phyloP scores from a whole-genome alignment of 2,113 vertebrate species.

The Calidris pygmaea region DNA sequence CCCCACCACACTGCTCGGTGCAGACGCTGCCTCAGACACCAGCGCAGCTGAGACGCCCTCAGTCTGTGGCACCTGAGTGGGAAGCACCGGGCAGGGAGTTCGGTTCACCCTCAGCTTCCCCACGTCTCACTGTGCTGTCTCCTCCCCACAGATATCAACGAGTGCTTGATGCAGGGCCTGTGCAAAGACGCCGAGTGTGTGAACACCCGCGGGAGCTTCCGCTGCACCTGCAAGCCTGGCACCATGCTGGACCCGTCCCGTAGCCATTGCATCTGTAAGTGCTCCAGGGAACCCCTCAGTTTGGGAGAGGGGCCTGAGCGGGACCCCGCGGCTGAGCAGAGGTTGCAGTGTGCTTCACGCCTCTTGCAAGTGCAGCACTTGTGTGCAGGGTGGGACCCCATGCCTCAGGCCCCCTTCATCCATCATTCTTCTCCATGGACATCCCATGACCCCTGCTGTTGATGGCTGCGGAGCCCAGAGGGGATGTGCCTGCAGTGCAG shows the following conservation, averaged over 20 bases:
- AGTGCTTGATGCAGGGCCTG: constrained; percentile 85
- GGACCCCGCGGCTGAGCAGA: neutral
- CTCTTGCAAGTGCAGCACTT: neutral
- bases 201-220: constrained; percentile 93
- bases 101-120: neutral
- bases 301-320: neutral
- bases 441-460: neutral
- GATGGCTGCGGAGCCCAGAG: neutral
- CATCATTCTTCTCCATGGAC: neutral
- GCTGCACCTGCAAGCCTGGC: constrained; percentile 87
- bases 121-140: neutral
- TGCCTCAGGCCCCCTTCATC: neutral
- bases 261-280: constrained; percentile 96
- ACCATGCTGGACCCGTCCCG: constrained; percentile 91
- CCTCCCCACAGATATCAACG: constrained; percentile 87
- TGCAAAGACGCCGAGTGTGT: constrained; percentile 91
- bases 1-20: neutral
- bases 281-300: neutral
- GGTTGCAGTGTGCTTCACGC: neutral
- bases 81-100: neutral
- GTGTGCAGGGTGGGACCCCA: neutral
- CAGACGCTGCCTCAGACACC: neutral
- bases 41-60: neutral
- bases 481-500: neutral
- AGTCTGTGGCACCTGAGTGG: accelerated